Evolutionary conservation across 2,113 vertebrate species (phyloP).

Genomic region (Nerophis lumbriciformis): DNA sequence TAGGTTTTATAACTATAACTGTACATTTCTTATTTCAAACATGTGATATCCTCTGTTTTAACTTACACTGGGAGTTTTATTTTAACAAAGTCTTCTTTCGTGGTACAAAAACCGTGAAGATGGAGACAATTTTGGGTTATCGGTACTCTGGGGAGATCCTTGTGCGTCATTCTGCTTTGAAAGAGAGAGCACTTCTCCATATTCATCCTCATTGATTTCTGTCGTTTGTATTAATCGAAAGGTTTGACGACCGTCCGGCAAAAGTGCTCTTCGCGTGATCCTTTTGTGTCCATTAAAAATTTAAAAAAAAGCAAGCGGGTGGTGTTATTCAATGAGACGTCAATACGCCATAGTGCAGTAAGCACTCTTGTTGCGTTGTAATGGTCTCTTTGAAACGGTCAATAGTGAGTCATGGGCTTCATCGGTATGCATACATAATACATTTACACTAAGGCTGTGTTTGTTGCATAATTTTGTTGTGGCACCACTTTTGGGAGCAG

Average conservation of each 20-base stretch:
- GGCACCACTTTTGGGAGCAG: slow-evolving; percentile 18
- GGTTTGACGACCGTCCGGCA: background rate
- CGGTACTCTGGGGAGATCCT: too few relatives aligned
- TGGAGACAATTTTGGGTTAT: slow-evolving; percentile 16
- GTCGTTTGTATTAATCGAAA: background rate
- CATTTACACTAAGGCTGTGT: background rate
- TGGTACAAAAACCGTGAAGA: background rate
- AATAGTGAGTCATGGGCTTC: slow-evolving; percentile 15
- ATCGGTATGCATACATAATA: slow-evolving; percentile 21
- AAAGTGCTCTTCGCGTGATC: slow-evolving; percentile 8
- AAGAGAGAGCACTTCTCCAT: background rate
- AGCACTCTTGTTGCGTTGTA: slow-evolving; percentile 21
- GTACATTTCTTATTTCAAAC: background rate
- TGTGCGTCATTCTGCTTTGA: background rate
- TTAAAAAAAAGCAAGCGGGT: slow-evolving; percentile 19
- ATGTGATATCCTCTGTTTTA: background rate
- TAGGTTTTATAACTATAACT: too few relatives aligned
- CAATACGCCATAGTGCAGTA: slow-evolving; percentile 29
- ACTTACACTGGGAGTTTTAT: background rate
- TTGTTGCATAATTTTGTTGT: slow-evolving; percentile 1
- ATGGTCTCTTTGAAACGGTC: slow-evolving; percentile 34
- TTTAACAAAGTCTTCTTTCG: too few relatives aligned
- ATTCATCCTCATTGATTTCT: slow-evolving; percentile 1
- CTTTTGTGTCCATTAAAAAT: slow-evolving; percentile 28
- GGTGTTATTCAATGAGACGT: slow-evolving; percentile 28